Evolutionary conservation across 1,140 invertebrate species (phyloP).

Genomic region (Drosophila leontia): DNA sequence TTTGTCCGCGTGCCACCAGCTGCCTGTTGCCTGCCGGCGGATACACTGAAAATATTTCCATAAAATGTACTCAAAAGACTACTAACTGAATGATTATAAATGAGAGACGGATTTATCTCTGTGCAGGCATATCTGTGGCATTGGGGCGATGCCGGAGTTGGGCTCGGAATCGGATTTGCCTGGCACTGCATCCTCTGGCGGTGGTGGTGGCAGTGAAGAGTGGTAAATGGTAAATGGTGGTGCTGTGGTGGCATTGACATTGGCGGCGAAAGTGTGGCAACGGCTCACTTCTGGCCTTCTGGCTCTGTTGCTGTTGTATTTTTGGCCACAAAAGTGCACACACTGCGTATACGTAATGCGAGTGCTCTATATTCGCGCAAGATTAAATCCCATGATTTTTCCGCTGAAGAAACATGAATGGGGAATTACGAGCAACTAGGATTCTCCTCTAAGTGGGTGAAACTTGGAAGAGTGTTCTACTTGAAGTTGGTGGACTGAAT

Average conservation of each 20-base stretch:
- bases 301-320: conserved; percentile 51
- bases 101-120: background rate
- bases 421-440: conserved; percentile 14
- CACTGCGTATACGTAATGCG: conserved; percentile 71
- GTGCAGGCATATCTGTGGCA: conserved; percentile 67
- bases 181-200: conserved; percentile 57
- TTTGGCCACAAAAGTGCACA: conserved; percentile 58
- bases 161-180: conserved; percentile 45
- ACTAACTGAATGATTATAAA: no score
- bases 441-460: conserved; percentile 8
- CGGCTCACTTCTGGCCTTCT: conserved; percentile 28
- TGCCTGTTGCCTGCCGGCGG: conserved; percentile 43
- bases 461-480: conserved; percentile 10
- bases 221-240: conserved; percentile 26
- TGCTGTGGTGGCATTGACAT: conserved; percentile 70
- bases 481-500: conserved; percentile 22
- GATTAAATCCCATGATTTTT: conserved; percentile 45
- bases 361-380: conserved; percentile 46
- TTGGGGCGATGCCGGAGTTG: conserved; percentile 61
- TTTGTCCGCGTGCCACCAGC: conserved; percentile 36
- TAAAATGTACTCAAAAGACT: no score
- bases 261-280: conserved; percentile 75
- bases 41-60: conserved; percentile 1
- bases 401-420: conserved; percentile 34
- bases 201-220: conserved; percentile 38